A percentile compares a stretch with the other conserved stretches of the same genome.
Conservation (phyloP, 2,888 invertebrate genomes). For the Furcula furcula region DNA sequence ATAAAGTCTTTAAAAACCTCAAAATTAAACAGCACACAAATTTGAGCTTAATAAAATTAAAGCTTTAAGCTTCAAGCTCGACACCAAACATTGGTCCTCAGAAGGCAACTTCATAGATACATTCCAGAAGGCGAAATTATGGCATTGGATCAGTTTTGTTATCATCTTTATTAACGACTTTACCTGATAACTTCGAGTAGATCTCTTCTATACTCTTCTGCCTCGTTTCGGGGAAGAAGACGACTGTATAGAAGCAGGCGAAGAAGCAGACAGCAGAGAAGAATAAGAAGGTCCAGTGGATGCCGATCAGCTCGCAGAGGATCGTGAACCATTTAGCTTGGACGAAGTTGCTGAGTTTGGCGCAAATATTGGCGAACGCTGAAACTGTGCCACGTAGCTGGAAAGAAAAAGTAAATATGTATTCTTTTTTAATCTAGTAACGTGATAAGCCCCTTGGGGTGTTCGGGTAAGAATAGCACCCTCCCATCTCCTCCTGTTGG, state of each 20-base stretch:
- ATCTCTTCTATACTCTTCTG: constrained; percentile 66
- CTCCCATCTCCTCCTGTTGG: no score
- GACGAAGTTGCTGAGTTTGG: constrained; percentile 70
- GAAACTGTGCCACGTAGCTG: constrained; percentile 73
- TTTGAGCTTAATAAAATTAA: no score
- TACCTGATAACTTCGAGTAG: constrained; percentile 55
- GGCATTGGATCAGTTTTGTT: constrained; percentile 41
- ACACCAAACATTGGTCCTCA: no score
- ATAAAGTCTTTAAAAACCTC: no score
- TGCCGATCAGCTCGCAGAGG: constrained; percentile 59
- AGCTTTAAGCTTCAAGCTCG: no score
- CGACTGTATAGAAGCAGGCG: constrained; percentile 56
- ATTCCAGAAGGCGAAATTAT: no score
- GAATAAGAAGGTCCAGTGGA: constrained; percentile 70
- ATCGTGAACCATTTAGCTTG: constrained; percentile 73
- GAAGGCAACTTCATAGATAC: no score
- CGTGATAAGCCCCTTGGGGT: no score
- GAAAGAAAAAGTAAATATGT: constrained; percentile 28
- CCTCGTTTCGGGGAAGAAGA: constrained; percentile 67
- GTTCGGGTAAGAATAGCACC: no score
- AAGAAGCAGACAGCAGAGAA: constrained; percentile 60
- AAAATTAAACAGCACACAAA: no score
- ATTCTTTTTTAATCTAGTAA: no score
- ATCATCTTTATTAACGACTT: constrained; percentile 32
- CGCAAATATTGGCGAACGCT: constrained; percentile 66